Evolutionary conservation across 2,797 vertebrate genomes (phyloP), one percentile per base, ranked within the genome.

Genomic region (Philypnodon macrostomus): DNA sequence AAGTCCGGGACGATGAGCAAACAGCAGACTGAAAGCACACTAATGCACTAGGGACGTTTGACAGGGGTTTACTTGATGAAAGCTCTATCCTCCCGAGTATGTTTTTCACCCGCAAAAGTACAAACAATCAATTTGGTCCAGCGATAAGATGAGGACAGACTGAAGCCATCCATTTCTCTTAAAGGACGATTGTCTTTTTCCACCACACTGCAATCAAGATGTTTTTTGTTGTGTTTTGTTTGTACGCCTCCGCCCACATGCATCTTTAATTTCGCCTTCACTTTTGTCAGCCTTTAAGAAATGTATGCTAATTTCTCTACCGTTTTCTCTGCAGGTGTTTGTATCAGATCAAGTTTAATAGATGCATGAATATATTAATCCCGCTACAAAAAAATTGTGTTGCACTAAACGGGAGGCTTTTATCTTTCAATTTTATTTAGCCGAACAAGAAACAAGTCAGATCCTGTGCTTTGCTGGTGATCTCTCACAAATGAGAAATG

Each of bases 61-160:
- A 21, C 50, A 34, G 58, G 56, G 58, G 54, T 76, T 73, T 64
- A 64, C 60, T 76, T 80, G 79, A 87, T 84, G 74, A 85, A 80
- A 85, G 63, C 66, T 41, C 45, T 58, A 29, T 74, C 68, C 73
- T n/a, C 49, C 8, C 1, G 66, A 73, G 71, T 73, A 70, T 51
- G 60, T 77, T 85, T 42, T 83, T 58, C 62, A 53, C 73, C 78
- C 66, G 67, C 72, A 80, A 85, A 86, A 83, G 79, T 81, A 86
- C 82, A 85, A 85, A 85, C 81, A 87, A 87, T 87, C 85, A 87
- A 87, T 87, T 85, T 64, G 71, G 76, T 73, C 72, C 73, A 71
- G 63, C 68, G 78, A 83, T 82, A 64, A 86, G 76, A 86, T 55
- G 71, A 77, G 75, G 80, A 76, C 67, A 63, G 81, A 76, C 11